Conservation (phyloP, 2,797 vertebrate species). For the Gephyroberyx darwinii region DNA sequence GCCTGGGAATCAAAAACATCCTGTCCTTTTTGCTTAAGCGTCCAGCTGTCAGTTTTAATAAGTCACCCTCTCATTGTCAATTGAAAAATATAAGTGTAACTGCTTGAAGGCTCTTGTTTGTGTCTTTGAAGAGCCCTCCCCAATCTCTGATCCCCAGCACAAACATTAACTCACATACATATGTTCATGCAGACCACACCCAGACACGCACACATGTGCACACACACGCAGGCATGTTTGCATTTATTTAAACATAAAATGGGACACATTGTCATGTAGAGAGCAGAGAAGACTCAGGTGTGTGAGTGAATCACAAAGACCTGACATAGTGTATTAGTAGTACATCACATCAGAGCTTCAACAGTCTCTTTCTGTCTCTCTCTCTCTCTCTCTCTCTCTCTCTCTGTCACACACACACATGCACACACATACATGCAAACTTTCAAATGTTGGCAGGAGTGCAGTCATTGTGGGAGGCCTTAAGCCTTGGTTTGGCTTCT, state of each 20-base stretch:
- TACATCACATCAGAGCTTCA: conserved; percentile 4
- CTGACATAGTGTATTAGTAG: background rate
- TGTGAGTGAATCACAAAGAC: background rate
- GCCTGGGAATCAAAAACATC: conserved; percentile 29
- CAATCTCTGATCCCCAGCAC: background rate
- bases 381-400: background rate
- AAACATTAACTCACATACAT: background rate
- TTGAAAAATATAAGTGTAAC: conserved; percentile 1
- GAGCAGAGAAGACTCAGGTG: background rate
- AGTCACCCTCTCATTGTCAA: conserved; percentile 17
- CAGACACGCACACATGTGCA: background rate
- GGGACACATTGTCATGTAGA: background rate
- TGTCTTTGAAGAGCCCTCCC: background rate
- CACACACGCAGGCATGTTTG: background rate
- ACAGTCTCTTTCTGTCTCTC: background rate
- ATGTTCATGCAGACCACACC: conserved; percentile 1
- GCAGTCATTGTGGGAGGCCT: conserved; percentile 60
- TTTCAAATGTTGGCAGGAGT: conserved; percentile 45
- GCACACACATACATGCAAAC: conserved; percentile 17
- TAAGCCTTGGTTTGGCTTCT: conserved; percentile 58
- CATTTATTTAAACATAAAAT: background rate
- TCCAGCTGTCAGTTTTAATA: background rate
- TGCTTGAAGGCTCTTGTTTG: background rate
- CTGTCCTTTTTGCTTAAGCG: conserved; percentile 12
- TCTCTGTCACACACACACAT: background rate